Conservation (phyloP, 2,113 vertebrate genomes). For the Progne subis region DNA sequence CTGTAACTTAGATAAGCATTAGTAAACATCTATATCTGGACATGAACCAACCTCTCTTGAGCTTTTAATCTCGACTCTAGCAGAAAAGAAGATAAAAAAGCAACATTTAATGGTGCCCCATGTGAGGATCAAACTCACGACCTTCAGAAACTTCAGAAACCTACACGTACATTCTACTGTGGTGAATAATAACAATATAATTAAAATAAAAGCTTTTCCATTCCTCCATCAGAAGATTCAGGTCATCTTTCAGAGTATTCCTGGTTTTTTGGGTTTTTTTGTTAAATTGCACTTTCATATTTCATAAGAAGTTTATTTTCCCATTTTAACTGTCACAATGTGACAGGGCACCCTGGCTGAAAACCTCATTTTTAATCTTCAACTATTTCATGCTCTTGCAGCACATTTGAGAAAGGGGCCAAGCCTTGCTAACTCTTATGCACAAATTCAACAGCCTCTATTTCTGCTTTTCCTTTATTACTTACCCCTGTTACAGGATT, state of each 20-base stretch:
- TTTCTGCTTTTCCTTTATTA: neutral
- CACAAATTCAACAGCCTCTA: neutral
- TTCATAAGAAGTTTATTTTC: neutral
- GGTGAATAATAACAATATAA: neutral
- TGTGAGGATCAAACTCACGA: conserved; percentile 89
- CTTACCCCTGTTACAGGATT: neutral
- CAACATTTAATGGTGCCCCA: conserved; percentile 68
- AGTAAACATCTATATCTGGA: no score
- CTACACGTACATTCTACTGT: neutral
- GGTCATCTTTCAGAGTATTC: neutral
- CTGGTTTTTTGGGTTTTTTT: neutral
- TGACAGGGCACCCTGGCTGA: neutral
- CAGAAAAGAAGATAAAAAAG: neutral
- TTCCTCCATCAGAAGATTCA: neutral
- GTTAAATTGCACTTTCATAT: neutral
- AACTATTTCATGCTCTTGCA: neutral
- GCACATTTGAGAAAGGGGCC: neutral
- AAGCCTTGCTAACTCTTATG: neutral
- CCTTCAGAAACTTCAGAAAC: conserved; percentile 76
- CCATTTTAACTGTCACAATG: neutral
- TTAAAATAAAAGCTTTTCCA: neutral
- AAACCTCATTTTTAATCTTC: neutral
- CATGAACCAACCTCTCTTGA: no score
- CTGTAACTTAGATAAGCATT: no score
- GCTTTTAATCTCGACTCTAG: no score